Conservation (phyloP, 2,113 vertebrate species). For the Equus quagga region DNA sequence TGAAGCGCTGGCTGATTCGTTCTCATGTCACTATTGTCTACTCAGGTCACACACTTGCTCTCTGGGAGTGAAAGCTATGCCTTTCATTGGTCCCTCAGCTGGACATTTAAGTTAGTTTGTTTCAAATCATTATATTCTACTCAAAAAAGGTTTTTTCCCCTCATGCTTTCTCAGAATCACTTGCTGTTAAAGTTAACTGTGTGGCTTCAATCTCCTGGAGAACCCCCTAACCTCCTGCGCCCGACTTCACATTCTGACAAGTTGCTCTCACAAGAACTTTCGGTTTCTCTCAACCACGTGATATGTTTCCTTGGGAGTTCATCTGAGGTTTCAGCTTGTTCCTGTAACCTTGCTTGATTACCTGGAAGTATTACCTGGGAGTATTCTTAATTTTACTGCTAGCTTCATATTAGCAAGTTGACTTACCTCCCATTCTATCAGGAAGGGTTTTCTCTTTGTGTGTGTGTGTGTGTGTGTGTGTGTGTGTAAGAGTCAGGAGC, state of each 20-base stretch:
- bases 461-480: not conserved
- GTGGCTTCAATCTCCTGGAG: not conserved
- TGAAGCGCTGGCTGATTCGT: constrained; percentile 8
- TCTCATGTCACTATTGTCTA: not conserved
- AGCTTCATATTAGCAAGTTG: not conserved
- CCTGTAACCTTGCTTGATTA: not conserved
- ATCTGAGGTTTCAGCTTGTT: not conserved
- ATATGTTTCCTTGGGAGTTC: not conserved
- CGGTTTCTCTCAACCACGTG: fast-evolving
- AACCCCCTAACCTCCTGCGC: not conserved
- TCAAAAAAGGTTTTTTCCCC: not conserved
- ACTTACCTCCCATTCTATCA: not conserved
- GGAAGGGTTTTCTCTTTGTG: not conserved
- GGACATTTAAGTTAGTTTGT: not conserved
- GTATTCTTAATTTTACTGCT: not conserved
- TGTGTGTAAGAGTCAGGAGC: not conserved
- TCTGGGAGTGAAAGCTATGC: not conserved
- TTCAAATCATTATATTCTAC: not conserved
- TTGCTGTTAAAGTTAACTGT: no score
- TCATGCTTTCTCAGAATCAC: not conserved
- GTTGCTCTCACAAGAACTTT: not conserved
- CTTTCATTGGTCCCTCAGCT: not conserved
- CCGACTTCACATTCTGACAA: not conserved
- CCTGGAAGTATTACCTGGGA: not conserved
- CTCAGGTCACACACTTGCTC: not conserved